phyloP scores from a whole-genome alignment of 1,140 invertebrate genomes.

The Lepidostoma basale region DNA sequence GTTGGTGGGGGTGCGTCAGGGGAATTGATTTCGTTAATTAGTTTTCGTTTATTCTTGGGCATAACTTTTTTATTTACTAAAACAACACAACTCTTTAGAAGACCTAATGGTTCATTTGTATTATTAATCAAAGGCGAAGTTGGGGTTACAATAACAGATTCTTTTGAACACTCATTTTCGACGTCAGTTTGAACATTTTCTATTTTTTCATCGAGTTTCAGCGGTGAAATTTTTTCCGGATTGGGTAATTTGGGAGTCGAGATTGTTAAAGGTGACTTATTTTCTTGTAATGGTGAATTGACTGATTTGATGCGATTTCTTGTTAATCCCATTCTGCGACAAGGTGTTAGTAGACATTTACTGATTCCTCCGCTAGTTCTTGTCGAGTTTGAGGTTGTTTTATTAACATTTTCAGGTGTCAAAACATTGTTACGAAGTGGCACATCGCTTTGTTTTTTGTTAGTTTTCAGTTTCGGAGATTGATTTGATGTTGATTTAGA shows the following conservation, averaged over 20 bases:
- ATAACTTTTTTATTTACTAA: slow-evolving; percentile 27
- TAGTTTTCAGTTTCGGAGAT: slow-evolving; percentile 12
- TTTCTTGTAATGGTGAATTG: slow-evolving; percentile 7
- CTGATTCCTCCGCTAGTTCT: slow-evolving; percentile 32
- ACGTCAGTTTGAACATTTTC: neutral
- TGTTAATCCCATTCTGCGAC: slow-evolving; percentile 23
- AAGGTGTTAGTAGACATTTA: slow-evolving; percentile 29
- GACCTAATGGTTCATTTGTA: neutral
- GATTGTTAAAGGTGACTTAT: slow-evolving; percentile 16
- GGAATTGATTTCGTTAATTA: neutral
- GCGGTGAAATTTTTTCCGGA: neutral
- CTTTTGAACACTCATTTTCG: neutral
- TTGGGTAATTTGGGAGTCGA: neutral
- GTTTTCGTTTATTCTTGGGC: slow-evolving; percentile 25
- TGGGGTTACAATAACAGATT: neutral
- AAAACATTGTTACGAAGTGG: neutral
- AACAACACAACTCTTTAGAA: slow-evolving; percentile 23
- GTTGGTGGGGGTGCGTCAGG: neutral
- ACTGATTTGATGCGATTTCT: slow-evolving; percentile 19
- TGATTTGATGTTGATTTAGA: neutral
- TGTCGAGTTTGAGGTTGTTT: neutral
- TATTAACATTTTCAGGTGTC: slow-evolving; percentile 16
- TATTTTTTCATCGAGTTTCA: neutral
- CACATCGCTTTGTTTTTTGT: neutral
- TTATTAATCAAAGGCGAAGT: neutral